Evolutionary conservation across 1,140 invertebrate genomes (phyloP).

Genomic region (Drosophila mojavensis): DNA sequence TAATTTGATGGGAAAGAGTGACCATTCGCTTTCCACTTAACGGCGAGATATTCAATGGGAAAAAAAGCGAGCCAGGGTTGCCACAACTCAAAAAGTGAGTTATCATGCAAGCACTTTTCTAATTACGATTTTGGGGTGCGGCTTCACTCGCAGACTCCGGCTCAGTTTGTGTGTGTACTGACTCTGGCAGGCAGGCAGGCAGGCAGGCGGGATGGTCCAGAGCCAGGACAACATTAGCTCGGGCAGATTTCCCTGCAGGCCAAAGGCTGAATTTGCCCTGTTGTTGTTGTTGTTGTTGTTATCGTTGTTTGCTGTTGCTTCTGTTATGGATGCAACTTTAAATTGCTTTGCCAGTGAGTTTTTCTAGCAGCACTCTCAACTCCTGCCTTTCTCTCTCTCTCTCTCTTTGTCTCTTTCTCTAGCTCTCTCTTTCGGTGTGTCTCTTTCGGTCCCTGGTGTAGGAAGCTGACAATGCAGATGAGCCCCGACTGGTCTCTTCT

Average conservation of each 20-base stretch:
- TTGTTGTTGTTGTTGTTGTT: constrained; percentile 18
- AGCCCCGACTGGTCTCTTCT: constrained; percentile 40
- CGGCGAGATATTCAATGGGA: constrained; percentile 60
- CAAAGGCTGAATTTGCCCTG: constrained; percentile 34
- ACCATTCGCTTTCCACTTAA: constrained; percentile 32
- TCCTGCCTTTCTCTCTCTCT: neutral
- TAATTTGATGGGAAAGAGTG: constrained; percentile 54
- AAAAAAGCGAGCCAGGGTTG: constrained; percentile 4
- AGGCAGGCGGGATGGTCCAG: neutral
- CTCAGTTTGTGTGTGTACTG: constrained; percentile 24
- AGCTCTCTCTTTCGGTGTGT: neutral
- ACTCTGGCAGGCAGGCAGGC: neutral
- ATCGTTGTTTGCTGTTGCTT: constrained; percentile 53
- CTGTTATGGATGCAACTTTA: constrained; percentile 81
- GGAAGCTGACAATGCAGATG: constrained; percentile 67
- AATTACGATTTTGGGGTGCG: constrained; percentile 64
- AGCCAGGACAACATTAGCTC: constrained; percentile 68
- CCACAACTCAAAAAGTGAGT: constrained; percentile 59
- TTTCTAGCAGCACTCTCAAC: constrained; percentile 58
- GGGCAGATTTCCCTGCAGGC: constrained; percentile 73
- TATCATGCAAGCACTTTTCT: constrained; percentile 80
- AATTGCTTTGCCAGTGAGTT: constrained; percentile 75
- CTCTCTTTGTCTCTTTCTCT: neutral
- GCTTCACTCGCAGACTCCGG: neutral
- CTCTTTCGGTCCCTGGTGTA: constrained; percentile 4